Evolutionary conservation across 2,888 invertebrate species (phyloP), one percentile per base, ranked within the genome.

Genomic region (Trissoscelio sp.): DNA sequence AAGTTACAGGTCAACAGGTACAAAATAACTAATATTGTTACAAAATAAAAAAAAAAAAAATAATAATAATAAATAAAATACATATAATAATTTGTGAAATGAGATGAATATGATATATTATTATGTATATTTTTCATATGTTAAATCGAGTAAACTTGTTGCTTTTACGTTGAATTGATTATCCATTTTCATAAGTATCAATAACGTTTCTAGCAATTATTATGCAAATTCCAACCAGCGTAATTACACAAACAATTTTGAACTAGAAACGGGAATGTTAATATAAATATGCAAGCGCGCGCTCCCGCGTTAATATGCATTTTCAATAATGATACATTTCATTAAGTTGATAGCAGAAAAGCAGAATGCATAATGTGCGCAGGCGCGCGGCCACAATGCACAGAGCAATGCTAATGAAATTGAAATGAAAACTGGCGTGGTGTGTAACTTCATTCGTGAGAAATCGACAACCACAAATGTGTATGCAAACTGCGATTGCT

Each of bases 311-410:
- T 72, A 55, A 57, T 72, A 72, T 66, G 64, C 72, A 79, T 64
- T 79, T 64, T 57, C 64, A 72, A 79, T 79, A 79, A 79, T 79
- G 58, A 72, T 79, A 79, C 70, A 57, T 72, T 72, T 79, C 70
- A 72, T 79, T 79, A 72, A 66, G 39, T 66, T 57, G 57, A 62
- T 64, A 48, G 42, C n/a, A n/a, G 34, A 9, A 11, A 9, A 6
- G 34, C 3, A 64, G 51, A 78, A 64, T 70, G 78, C 70, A 69
- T 77, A 60, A 77, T 62, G 69, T 55, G n/a, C n/a, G n/a, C n/a
- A n/a, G n/a, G 64, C 18, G 66, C 42, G 51, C 58, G 24, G 12
- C 42, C 72, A 39, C 58, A 66, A 75, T 62, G 48, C 60, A 22
- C 58, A 14, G 22, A 39, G 34, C 46, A 60, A 77, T 53, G 77